phyloP scores from a whole-genome alignment of 1,140 invertebrate species.

The Caerostris darwini region DNA sequence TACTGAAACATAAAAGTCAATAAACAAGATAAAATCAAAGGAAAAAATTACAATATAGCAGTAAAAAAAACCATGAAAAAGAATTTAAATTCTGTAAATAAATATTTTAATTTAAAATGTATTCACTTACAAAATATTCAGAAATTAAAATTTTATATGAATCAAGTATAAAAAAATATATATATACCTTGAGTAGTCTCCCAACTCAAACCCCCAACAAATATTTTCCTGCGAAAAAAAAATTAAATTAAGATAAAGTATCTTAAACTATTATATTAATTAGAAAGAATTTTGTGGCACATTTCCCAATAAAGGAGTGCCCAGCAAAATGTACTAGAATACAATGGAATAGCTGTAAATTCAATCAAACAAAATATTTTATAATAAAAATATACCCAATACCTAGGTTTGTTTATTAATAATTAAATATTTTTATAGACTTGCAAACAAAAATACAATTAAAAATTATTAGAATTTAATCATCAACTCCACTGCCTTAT shows the following conservation, averaged over 20 bases:
- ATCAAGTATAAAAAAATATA: background rate
- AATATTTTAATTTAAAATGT: background rate
- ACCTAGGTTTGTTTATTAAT: background rate
- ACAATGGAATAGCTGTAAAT: background rate
- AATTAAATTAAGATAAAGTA: background rate
- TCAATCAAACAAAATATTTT: background rate
- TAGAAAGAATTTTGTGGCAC: background rate
- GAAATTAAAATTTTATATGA: background rate
- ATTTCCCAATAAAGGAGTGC: background rate
- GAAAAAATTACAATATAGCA: background rate
- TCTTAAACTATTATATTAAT: background rate
- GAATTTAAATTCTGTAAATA: background rate
- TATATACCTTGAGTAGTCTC: constrained; percentile 91
- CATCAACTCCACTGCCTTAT: too few species aligned
- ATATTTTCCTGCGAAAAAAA: constrained; percentile 91
- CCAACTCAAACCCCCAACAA: constrained; percentile 98
- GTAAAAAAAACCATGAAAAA: background rate
- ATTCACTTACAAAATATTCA: background rate
- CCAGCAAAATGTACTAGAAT: background rate
- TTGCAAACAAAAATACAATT: too few species aligned
- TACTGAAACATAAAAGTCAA: background rate
- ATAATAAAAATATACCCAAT: background rate
- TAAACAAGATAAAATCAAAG: background rate
- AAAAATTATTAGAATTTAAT: too few species aligned
- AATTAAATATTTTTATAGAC: too few species aligned